These are phyloP conservation scores for Halictus ligatus DNA, from an alignment of 2,888 invertebrate species.

Conservation along the genomic window DNA sequence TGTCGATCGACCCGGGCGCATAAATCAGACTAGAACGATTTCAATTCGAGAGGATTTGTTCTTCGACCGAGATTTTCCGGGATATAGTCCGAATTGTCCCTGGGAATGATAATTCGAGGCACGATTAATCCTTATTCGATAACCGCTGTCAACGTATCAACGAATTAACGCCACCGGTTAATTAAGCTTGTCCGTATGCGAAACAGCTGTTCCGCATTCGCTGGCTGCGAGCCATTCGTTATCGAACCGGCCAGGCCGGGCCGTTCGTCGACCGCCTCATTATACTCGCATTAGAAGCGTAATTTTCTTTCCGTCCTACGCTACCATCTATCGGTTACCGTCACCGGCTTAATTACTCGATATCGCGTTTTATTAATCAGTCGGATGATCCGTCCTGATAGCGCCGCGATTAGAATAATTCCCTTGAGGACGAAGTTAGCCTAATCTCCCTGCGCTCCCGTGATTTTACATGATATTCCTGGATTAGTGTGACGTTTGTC, in stretches of 20 bases:
- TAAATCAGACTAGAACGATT: neutral
- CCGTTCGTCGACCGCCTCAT: conserved; percentile 31
- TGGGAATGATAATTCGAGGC: conserved; percentile 23
- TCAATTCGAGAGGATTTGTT: conserved; percentile 6
- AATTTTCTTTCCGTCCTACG: conserved; percentile 34
- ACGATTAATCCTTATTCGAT: conserved; percentile 55
- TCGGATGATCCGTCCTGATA: neutral
- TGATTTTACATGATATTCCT: neutral
- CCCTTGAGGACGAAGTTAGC: neutral
- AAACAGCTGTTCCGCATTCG: conserved; percentile 60
- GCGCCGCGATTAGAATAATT: neutral
- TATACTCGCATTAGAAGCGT: conserved; percentile 35
- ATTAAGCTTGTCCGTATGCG: conserved; percentile 51
- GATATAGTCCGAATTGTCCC: conserved; percentile 10
- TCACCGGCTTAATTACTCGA: conserved; percentile 10
- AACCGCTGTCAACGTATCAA: conserved; percentile 31
- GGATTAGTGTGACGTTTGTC: neutral
- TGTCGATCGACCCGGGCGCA: neutral
- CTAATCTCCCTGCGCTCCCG: neutral
- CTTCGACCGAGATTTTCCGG: neutral
- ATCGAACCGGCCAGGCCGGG: conserved; percentile 15
- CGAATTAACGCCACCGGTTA: conserved; percentile 52
- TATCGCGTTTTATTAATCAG: conserved; percentile 25
- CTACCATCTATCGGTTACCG: conserved; percentile 18
- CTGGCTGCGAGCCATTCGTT: conserved; percentile 50